Conservation (phyloP, 1,140 invertebrate genomes). For the Zaprionus africanus region DNA sequence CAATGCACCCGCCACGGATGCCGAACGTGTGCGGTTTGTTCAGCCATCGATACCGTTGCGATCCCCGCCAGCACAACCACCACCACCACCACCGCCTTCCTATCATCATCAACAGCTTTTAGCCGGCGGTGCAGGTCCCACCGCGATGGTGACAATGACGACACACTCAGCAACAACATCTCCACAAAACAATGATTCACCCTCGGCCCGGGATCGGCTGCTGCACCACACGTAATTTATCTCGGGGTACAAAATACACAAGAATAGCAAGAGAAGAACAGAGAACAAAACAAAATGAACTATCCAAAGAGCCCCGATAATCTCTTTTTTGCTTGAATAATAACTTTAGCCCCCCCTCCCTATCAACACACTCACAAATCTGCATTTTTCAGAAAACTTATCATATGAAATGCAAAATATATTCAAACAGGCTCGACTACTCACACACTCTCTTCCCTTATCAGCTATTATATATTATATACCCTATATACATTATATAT, state of each 20-base stretch:
- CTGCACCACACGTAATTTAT: slow-evolving; percentile 81
- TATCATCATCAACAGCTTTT: not conserved
- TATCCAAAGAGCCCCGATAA: slow-evolving; percentile 65
- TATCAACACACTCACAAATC: not conserved
- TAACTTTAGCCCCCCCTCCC: slow-evolving; percentile 11
- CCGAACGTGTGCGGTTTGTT: slow-evolving; percentile 80
- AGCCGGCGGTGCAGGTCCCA: slow-evolving; percentile 9
- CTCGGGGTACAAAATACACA: slow-evolving; percentile 43
- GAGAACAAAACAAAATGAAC: slow-evolving; percentile 40
- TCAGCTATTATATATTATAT: slow-evolving; percentile 47
- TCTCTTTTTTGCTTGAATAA: slow-evolving; percentile 29
- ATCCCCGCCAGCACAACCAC: slow-evolving; percentile 72
- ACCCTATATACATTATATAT: slow-evolving; percentile 33
- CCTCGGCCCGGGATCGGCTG: slow-evolving; percentile 72
- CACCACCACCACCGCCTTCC: slow-evolving; percentile 59
- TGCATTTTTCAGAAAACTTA: slow-evolving; percentile 27
- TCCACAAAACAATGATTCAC: slow-evolving; percentile 65
- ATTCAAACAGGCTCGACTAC: slow-evolving; percentile 35
- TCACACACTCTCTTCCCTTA: slow-evolving; percentile 48
- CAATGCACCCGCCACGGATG: slow-evolving; percentile 64
- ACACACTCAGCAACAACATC: slow-evolving; percentile 9
- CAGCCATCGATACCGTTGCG: slow-evolving; percentile 79
- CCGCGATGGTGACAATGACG: slow-evolving; percentile 5
- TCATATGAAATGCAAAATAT: slow-evolving; percentile 36
- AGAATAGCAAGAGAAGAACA: slow-evolving; percentile 9